Conservation (phyloP, 2,113 vertebrate genomes). For the Microcebus ravelobensis region DNA sequence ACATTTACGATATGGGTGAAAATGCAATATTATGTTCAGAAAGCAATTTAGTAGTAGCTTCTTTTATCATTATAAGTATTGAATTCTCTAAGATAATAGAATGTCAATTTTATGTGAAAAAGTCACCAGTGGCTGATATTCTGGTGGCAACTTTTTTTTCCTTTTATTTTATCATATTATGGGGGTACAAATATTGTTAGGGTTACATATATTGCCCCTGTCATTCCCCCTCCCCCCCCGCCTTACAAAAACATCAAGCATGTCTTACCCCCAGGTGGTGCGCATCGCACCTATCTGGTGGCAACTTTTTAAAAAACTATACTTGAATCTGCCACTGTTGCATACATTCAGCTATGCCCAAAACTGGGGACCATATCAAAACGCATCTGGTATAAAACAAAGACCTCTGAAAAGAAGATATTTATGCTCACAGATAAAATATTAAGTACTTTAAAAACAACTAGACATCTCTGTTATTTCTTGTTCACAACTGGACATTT, state of each 20-base stretch:
- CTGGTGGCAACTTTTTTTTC: neutral
- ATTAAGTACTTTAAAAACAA: neutral
- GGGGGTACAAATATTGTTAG: too few relatives aligned
- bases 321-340: neutral
- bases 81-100: neutral
- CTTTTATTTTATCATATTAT: too few relatives aligned
- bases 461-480: neutral
- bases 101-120: neutral
- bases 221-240: too few relatives aligned
- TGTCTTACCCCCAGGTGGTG: too few relatives aligned
- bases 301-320: neutral
- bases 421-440: neutral
- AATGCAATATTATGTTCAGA: neutral
- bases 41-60: neutral
- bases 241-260: too few relatives aligned
- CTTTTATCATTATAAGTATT: neutral
- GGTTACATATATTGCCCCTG: too few relatives aligned
- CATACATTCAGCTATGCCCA: neutral
- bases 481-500: neutral
- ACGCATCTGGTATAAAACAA: neutral
- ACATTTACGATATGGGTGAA: neutral
- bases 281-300: neutral
- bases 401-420: slow-evolving; percentile 3
- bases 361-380: neutral
- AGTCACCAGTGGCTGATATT: neutral